Evolutionary conservation across 2,888 invertebrate genomes (phyloP).

Genomic region (Synergus umbraculus): DNA sequence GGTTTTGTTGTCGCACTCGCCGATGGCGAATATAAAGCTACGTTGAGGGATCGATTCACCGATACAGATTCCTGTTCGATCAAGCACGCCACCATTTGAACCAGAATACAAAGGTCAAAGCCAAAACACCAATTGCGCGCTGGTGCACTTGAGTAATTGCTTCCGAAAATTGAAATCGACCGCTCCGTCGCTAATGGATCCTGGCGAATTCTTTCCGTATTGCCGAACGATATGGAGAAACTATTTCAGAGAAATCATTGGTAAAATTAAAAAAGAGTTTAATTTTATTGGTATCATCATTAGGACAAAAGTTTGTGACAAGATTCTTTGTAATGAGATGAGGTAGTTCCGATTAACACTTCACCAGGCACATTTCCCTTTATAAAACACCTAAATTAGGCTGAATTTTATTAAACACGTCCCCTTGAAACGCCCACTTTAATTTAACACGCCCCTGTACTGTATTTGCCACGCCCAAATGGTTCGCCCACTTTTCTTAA

Average conservation of each 20-base stretch:
- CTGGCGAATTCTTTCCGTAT: conserved; percentile 24
- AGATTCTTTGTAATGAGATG: background rate
- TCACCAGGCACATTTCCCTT: too few species aligned
- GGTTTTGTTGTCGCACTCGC: conserved; percentile 45
- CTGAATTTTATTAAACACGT: too few species aligned
- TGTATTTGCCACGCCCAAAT: too few species aligned
- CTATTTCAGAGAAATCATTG: background rate
- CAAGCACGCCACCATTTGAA: conserved; percentile 40
- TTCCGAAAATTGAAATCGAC: conserved; percentile 66
- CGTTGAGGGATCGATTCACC: conserved; percentile 39
- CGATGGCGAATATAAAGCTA: conserved; percentile 15
- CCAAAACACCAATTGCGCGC: conserved; percentile 57
- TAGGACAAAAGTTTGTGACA: background rate
- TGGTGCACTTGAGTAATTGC: conserved; percentile 61
- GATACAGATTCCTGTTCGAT: conserved; percentile 51
- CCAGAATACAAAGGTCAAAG: conserved; percentile 63
- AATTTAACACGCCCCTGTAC: too few species aligned
- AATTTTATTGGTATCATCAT: background rate
- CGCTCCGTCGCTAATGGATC: conserved; percentile 7
- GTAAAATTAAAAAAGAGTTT: background rate
- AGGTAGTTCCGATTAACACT: too few species aligned
- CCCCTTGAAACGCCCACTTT: too few species aligned
- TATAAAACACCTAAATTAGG: too few species aligned
- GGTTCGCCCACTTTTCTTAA: too few species aligned
- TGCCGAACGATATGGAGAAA: background rate